These are phyloP conservation scores for Agriopis aurantiaria DNA, from an alignment of 2,888 invertebrate species.

Conservation along the genomic window DNA sequence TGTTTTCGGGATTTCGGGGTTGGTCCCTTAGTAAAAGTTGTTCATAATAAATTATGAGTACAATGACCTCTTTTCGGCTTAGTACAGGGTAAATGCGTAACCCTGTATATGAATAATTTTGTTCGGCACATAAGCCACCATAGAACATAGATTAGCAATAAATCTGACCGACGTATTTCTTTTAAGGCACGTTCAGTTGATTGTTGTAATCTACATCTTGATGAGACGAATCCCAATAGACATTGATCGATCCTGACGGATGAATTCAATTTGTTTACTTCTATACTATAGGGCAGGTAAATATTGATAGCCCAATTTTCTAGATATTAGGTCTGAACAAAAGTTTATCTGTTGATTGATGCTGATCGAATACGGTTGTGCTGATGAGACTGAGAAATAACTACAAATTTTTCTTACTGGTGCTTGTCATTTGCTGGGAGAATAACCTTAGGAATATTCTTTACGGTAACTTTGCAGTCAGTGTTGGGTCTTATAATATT, in stretches of 20 bases:
- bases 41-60: no score
- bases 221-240: slow-evolving; percentile 19
- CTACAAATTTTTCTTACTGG: no score
- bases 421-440: no score
- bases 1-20: no score
- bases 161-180: neutral
- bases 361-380: neutral
- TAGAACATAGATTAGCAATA: neutral
- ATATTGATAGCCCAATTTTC: slow-evolving; percentile 16
- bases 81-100: no score
- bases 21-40: no score
- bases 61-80: no score
- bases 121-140: neutral
- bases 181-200: slow-evolving; percentile 3
- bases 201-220: slow-evolving; percentile 22
- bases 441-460: no score
- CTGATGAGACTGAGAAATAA: no score
- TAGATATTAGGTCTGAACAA: slow-evolving; percentile 4
- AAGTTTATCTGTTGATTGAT: neutral
- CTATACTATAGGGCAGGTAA: slow-evolving; percentile 3
- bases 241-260: slow-evolving; percentile 30
- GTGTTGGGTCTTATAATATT: no score
- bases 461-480: no score
- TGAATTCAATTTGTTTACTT: slow-evolving; percentile 33
- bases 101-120: no score